Base-by-base conservation (phyloP, 2,797 vertebrate species). In the Rhabdomys pumilio region DNA sequence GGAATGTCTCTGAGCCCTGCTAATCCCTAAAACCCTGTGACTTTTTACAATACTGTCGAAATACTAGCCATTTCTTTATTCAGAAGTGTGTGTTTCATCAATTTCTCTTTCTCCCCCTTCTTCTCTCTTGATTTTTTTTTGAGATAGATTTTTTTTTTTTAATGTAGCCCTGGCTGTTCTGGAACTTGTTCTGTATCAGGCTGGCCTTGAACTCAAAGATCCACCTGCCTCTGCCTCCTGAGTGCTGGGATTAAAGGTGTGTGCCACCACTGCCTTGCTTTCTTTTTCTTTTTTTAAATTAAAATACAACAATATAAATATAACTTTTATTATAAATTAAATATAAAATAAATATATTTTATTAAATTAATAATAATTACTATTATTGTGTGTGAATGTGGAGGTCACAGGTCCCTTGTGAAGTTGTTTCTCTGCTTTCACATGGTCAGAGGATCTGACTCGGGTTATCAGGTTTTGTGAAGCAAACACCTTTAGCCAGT, bases 1-100 rank as follows among this genome's bases (percentile, higher is more conserved):
- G 87, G 79, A 93, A 67, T 87, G 86, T 76, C 75, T 93, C 50
- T 87, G 55, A 93, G 73, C 13, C 1, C 53, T 59, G 53, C 72
- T 85, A 57, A 26, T 53, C 76, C 82, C 65, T 19, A 34, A 91
- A 95, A 65, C 24, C 15, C 29, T 95, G 17, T 81, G 79, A 86
- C 59, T 91, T 57, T 89, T 57, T 91, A 77, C 65, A 67, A 34
- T 6, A 24, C 72, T 73, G 76, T 86, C 81, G 53, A 31, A 88
- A 77, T 90, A 38, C 80, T 93, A 61, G 34, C 91, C 55, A 63
- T 55, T 44, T 20, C 22, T 91, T 84, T 63, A 47, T 14, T 93
- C 26, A 41, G 80, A 83, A 84, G 85, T 83, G 11, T 80, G 53
- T 81, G 77, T 91, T 89, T 22, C 19, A 29, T 22, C 72, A 29